These are phyloP conservation scores for Eristalis pertinax DNA, from an alignment of 2,888 invertebrate genomes.

Conservation along the genomic window DNA sequence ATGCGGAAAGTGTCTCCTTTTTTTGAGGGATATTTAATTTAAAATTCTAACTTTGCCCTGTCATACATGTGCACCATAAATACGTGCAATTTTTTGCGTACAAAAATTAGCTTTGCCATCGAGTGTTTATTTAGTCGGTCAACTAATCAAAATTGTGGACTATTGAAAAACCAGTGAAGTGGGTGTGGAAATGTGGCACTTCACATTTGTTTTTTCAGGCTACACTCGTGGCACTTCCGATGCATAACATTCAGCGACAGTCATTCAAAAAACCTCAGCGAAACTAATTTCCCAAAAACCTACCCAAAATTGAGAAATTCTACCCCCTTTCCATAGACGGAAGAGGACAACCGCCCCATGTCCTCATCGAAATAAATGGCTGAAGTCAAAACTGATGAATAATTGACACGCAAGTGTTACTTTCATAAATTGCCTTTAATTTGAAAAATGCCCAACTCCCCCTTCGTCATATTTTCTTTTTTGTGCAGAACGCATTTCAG, in stretches of 20 bases:
- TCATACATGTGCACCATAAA: constrained; percentile 14
- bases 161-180: neutral
- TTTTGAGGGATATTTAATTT: constrained; percentile 65
- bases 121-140: constrained; percentile 40
- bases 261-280: neutral
- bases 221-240: no score
- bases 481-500: constrained; percentile 13
- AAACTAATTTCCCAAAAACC: neutral
- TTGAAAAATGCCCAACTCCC: constrained; percentile 31
- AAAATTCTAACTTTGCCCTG: constrained; percentile 45
- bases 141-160: constrained; percentile 62
- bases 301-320: neutral
- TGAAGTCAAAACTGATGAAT: constrained; percentile 61
- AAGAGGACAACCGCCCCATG: neutral
- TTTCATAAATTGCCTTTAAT: constrained; percentile 46
- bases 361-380: constrained; percentile 33
- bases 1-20: constrained; percentile 16
- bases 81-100: neutral
- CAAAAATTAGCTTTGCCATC: neutral
- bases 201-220: neutral
- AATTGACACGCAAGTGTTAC: constrained; percentile 66
- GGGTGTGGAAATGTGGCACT: neutral
- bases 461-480: constrained; percentile 5
- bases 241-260: no score
- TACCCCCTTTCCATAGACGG: neutral